Conservation (phyloP, 2,888 invertebrate genomes). For the Branchellion lobata region DNA sequence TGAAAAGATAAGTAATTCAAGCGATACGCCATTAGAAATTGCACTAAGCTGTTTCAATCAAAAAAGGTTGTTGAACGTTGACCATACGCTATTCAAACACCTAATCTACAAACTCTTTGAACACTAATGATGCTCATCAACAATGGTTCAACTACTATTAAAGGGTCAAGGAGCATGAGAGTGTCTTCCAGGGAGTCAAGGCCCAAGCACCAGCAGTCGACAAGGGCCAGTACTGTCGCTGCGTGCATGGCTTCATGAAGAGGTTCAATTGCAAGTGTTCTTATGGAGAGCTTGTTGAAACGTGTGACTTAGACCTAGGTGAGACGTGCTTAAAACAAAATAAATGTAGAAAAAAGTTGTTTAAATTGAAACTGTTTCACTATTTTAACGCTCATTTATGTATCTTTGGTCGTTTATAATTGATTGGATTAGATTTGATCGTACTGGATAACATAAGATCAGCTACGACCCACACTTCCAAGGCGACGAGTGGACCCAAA, state of each 20-base stretch:
- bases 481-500: constrained; percentile 34
- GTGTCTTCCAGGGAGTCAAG: constrained; percentile 43
- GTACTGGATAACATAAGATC: background rate
- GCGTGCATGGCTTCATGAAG: constrained; percentile 26
- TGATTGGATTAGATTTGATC: too few species aligned
- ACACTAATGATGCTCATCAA: too few species aligned
- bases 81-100: too few species aligned
- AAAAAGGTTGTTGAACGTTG: too few species aligned
- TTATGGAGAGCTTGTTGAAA: constrained; percentile 30
- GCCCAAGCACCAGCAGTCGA: background rate
- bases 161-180: constrained; percentile 39
- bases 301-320: constrained; percentile 45
- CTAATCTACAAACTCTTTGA: too few species aligned
- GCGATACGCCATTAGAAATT: too few species aligned
- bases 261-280: constrained; percentile 43
- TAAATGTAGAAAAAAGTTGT: background rate
- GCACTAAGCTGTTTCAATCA: too few species aligned
- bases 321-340: background rate
- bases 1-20: too few species aligned
- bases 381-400: background rate
- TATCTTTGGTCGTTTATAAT: background rate
- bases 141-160: too few species aligned
- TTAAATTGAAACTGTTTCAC: background rate
- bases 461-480: background rate
- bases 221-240: constrained; percentile 40